Conservation (phyloP, 2,888 invertebrate genomes). For the Drosophila fulvimacula region DNA sequence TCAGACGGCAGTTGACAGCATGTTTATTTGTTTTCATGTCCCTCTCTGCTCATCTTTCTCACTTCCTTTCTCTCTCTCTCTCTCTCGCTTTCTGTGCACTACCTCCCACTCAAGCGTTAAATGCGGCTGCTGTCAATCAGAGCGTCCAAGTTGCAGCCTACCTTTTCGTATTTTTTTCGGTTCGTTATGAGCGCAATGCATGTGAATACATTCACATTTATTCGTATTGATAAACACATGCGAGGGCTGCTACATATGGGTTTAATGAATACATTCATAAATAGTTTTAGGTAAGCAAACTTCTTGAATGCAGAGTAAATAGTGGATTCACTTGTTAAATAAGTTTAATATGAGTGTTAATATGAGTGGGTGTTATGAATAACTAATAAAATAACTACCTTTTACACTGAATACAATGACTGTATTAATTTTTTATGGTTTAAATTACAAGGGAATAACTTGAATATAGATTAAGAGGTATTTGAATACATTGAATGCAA, state of each 20-base stretch:
- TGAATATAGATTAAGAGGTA: background rate
- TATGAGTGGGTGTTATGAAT: background rate
- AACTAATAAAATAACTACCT: background rate
- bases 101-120: background rate
- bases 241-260: background rate
- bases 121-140: slow-evolving; percentile 54
- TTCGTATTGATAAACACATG: background rate
- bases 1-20: slow-evolving; percentile 81
- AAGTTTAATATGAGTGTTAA: background rate
- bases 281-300: background rate
- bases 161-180: slow-evolving; percentile 13
- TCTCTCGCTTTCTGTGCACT: background rate
- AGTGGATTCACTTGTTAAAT: background rate
- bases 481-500: background rate
- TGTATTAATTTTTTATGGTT: background rate
- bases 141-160: slow-evolving; percentile 28
- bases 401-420: background rate
- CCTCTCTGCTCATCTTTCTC: slow-evolving; percentile 12
- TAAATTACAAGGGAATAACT: background rate
- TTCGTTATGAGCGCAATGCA: slow-evolving; percentile 16
- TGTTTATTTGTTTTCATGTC: slow-evolving; percentile 74
- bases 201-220: slow-evolving; percentile 2
- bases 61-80: background rate
- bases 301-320: background rate
- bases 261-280: background rate